Conservation (phyloP, 1,140 invertebrate genomes). For the Physella acuta region DNA sequence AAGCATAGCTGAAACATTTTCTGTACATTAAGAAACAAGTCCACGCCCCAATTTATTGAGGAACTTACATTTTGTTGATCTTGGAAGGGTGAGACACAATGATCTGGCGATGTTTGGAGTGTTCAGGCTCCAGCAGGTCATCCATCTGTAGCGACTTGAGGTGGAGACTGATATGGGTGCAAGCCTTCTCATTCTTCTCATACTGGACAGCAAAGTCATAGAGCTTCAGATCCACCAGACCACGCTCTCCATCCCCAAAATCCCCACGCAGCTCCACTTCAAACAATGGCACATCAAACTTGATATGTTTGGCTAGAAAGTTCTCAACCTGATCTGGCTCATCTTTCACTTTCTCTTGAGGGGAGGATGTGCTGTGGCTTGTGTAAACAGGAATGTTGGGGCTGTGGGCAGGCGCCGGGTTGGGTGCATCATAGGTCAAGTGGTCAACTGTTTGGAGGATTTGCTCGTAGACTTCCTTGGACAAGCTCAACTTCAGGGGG, state of each 20-base stretch:
- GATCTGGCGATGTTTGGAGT: slow-evolving; percentile 77
- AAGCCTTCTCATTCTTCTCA: slow-evolving; percentile 68
- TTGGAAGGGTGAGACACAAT: slow-evolving; percentile 64
- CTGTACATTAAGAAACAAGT: no score
- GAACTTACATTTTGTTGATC: slow-evolving; percentile 25
- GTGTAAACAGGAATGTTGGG: no score
- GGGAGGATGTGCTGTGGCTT: background rate
- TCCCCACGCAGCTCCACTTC: slow-evolving; percentile 57
- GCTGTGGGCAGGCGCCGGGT: no score
- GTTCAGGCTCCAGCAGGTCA: slow-evolving; percentile 76
- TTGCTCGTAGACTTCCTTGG: slow-evolving; percentile 85
- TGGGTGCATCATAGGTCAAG: slow-evolving; percentile 49
- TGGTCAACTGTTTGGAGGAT: slow-evolving; percentile 71
- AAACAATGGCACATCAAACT: slow-evolving; percentile 59
- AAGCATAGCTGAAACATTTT: background rate
- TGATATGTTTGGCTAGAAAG: slow-evolving; percentile 41
- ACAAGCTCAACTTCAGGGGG: slow-evolving; percentile 80
- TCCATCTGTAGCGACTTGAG: slow-evolving; percentile 84
- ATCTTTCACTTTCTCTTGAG: background rate
- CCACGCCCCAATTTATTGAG: no score
- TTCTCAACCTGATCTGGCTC: background rate
- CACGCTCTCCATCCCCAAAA: slow-evolving; percentile 53
- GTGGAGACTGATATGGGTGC: slow-evolving; percentile 74
- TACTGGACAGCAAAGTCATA: slow-evolving; percentile 78
- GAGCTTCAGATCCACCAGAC: slow-evolving; percentile 76